phyloP scores from a whole-genome alignment of 2,888 invertebrate genomes.

The Acanthosepion pharaonis region DNA sequence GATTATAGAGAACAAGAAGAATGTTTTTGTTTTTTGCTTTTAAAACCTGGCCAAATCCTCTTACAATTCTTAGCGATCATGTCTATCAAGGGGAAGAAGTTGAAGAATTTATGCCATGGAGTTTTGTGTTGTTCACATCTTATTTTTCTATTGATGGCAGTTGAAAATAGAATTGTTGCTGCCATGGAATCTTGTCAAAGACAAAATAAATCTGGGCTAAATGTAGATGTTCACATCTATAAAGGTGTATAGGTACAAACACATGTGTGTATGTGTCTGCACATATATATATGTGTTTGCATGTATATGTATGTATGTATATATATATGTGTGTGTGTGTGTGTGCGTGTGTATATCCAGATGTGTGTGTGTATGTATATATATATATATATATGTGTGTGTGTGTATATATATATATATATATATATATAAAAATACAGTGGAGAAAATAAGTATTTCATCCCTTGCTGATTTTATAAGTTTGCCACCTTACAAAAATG shows the following conservation, averaged over 20 bases:
- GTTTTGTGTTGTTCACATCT: not conserved
- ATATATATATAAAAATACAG: too few relatives aligned
- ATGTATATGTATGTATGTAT: not conserved
- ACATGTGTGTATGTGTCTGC: not conserved
- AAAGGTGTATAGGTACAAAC: not conserved
- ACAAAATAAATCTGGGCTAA: not conserved
- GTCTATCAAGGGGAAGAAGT: not conserved
- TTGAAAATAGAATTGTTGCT: constrained; percentile 9
- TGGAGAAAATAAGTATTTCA: too few relatives aligned
- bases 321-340: not conserved
- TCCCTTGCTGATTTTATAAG: too few relatives aligned
- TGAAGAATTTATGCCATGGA: constrained; percentile 18
- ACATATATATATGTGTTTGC: not conserved
- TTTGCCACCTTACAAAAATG: too few relatives aligned
- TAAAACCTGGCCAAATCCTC: not conserved
- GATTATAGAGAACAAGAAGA: not conserved
- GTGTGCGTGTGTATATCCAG: not conserved
- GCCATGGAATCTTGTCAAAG: not conserved
- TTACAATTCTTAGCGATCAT: constrained; percentile 33
- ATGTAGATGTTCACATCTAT: not conserved
- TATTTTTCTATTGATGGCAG: not conserved
- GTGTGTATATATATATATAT: too few relatives aligned
- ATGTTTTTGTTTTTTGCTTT: not conserved
- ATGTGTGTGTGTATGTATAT: not conserved
- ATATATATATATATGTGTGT: not conserved